Percentiles rank a stretch among this genome's conserved stretches.
Conservation (phyloP, 2,888 invertebrate genomes). For the Hipparchia sbordonii region DNA sequence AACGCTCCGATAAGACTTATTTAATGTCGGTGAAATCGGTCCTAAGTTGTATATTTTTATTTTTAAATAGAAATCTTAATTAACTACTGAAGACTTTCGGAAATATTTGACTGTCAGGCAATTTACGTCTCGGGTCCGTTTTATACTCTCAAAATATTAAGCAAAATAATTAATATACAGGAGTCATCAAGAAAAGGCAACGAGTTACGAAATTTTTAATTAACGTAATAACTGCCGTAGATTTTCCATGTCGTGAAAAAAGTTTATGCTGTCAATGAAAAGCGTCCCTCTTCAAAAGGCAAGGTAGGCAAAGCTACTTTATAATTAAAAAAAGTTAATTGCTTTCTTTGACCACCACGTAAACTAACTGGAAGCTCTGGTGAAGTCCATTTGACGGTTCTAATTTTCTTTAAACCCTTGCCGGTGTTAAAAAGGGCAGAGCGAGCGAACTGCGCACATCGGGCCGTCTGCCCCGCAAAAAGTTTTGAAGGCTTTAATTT, state of each 20-base stretch:
- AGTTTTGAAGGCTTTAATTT: slow-evolving; percentile 78
- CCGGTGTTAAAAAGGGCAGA: slow-evolving; percentile 56
- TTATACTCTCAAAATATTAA: not conserved
- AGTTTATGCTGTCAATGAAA: slow-evolving; percentile 24
- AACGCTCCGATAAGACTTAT: too few relatives aligned
- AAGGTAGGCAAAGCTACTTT: slow-evolving; percentile 27
- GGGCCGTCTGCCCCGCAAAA: slow-evolving; percentile 63
- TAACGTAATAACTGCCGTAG: slow-evolving; percentile 18
- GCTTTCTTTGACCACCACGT: slow-evolving; percentile 35
- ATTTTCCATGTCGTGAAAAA: slow-evolving; percentile 24
- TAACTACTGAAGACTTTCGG: not conserved
- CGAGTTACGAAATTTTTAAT: slow-evolving; percentile 21
- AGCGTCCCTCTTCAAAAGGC: slow-evolving; percentile 20
- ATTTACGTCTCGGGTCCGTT: not conserved
- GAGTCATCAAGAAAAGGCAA: slow-evolving; percentile 18
- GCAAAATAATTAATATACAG: not conserved
- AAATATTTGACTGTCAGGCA: not conserved
- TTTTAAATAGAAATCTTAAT: too few relatives aligned
- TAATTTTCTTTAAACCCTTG: slow-evolving; percentile 59
- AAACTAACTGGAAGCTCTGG: slow-evolving; percentile 36
- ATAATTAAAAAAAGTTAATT: slow-evolving; percentile 34
- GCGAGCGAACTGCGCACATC: slow-evolving; percentile 50
- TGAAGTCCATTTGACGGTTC: slow-evolving; percentile 54
- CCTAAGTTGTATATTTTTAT: too few relatives aligned
- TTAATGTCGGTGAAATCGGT: too few relatives aligned